Conservation (phyloP, 2,113 vertebrate genomes). For the Myotis brandtii region DNA sequence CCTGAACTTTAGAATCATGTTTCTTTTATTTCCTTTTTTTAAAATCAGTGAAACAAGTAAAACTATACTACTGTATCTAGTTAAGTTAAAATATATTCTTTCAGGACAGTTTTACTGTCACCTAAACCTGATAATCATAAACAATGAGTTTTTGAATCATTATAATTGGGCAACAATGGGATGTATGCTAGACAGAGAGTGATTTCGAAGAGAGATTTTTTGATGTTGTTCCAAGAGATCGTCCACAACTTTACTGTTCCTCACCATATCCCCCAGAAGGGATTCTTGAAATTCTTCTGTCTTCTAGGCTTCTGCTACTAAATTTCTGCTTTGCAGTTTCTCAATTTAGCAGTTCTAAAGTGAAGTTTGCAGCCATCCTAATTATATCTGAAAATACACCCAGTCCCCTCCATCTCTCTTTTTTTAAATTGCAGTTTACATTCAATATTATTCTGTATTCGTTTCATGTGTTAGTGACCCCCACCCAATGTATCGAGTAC, state of each 20-base stretch:
- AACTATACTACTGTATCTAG: slow-evolving; percentile 14
- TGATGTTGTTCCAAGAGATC: background rate
- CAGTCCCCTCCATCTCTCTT: background rate
- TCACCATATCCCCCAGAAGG: background rate
- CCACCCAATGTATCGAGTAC: background rate
- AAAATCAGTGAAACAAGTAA: slow-evolving; percentile 63
- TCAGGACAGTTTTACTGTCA: slow-evolving; percentile 56
- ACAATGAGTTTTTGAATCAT: background rate
- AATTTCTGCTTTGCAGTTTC: slow-evolving; percentile 42
- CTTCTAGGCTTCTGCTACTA: background rate
- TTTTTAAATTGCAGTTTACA: background rate
- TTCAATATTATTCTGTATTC: background rate
- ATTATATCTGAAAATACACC: background rate
- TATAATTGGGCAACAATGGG: background rate
- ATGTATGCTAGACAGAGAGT: background rate
- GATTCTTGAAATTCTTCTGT: slow-evolving; percentile 6
- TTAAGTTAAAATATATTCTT: slow-evolving; percentile 71
- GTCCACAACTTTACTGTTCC: background rate
- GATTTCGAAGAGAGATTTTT: background rate
- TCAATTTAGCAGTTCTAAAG: background rate
- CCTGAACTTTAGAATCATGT: slow-evolving; percentile 52
- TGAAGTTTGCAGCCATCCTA: background rate
- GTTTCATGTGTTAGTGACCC: background rate
- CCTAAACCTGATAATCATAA: slow-evolving; percentile 59
- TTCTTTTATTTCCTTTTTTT: slow-evolving; percentile 49